Conservation (phyloP, 2,888 invertebrate species). For the Petrolisthes cinctipes region DNA sequence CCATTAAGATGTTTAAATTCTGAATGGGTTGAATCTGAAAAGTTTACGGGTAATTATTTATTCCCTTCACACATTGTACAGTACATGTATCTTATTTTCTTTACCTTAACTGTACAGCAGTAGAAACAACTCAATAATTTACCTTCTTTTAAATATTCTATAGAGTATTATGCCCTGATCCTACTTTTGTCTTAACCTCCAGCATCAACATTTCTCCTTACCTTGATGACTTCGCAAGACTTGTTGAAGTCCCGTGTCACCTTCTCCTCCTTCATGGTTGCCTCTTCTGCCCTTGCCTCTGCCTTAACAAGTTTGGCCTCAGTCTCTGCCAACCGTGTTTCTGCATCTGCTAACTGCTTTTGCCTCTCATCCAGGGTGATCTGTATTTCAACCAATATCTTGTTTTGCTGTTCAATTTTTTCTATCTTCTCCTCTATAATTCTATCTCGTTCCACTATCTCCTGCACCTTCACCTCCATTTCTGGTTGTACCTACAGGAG, state of each 20-base stretch:
- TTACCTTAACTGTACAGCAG: no score
- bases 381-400: constrained; percentile 68
- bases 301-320: constrained; percentile 71
- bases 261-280: constrained; percentile 69
- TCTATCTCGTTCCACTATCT: constrained; percentile 66
- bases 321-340: constrained; percentile 72
- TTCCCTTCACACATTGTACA: no score
- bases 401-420: constrained; percentile 67
- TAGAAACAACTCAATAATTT: no score
- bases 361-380: constrained; percentile 71
- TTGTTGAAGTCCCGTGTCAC: constrained; percentile 74
- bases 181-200: background rate
- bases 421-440: constrained; percentile 67
- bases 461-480: constrained; percentile 67
- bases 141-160: background rate
- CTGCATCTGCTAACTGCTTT: constrained; percentile 72
- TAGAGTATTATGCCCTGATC: background rate
- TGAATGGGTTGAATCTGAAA: no score
- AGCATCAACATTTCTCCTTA: background rate
- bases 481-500: constrained; percentile 66
- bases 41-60: no score
- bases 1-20: no score
- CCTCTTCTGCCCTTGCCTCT: constrained; percentile 70
- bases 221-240: constrained; percentile 75
- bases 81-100: no score